Base-by-base conservation (phyloP, 92 coral and sea anemone genomes). In the Desmophyllum pertusum region DNA sequence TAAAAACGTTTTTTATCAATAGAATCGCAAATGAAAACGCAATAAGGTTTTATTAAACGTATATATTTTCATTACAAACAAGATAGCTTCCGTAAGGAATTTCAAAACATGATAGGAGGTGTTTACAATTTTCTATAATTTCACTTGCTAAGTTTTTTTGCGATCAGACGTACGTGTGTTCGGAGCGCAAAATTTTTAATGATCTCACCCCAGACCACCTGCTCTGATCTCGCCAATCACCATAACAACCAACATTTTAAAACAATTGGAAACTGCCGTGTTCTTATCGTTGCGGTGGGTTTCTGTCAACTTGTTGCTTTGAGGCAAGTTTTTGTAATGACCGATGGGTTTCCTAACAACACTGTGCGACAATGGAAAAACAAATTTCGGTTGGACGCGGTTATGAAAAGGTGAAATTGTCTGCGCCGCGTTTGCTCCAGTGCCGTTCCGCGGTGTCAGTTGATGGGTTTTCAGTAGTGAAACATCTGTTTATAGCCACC, bases 401-500 rank as follows among this genome's bases (percentile, higher is more conserved):
- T 36, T 71, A 37, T 71, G 42, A 53, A 72, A 82, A 82, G 86
- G 86, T 82, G 86, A 72, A 72, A 72, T 8, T 67, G 40, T 67
- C 42, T 67, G 43, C 42, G 10, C 6, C 42, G 10, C 6, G 29
- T 55, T 55, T 55, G 29, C 30, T 55, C 36, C 25, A 55, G 18
- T 48, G 38, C 33, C n/a, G 43, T 27, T 80, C 61, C 46, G 18
- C 76, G 38, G 52, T 41, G 70, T 72, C 72, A 74, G 68, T 73
- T 71, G 30, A 71, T 55, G 86, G 79, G 72, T 81, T 69, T 70
- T 53, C 21, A 70, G 71, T 59, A 36, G 41, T 6, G 53, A 59
- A 42, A 57, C 86, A 82, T 82, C 86, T 82, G 86, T 70, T 72
- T 30, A 52, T 15, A 59, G 55, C 86, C 86, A 82, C 71, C 86